Evolutionary conservation across 2,113 vertebrate genomes (phyloP).

Genomic region (Trogon surrucura): DNA sequence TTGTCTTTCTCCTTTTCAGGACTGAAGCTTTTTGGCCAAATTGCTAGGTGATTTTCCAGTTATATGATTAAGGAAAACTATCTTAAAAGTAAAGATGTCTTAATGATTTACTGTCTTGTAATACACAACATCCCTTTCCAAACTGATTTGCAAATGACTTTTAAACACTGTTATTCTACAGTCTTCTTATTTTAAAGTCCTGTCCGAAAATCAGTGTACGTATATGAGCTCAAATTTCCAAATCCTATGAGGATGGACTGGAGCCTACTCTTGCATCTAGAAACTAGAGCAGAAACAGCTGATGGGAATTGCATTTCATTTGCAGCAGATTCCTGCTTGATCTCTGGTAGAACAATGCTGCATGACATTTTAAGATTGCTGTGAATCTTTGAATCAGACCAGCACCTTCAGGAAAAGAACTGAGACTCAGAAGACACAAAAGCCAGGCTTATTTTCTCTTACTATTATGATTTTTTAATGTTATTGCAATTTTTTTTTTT

Average conservation of each 20-base stretch:
- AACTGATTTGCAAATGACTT: background rate
- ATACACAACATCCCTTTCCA: background rate
- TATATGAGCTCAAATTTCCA: background rate
- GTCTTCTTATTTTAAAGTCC: background rate
- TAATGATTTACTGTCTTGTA: background rate
- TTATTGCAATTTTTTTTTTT: too few relatives aligned
- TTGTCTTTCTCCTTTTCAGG: background rate
- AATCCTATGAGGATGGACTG: background rate
- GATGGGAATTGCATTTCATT: background rate
- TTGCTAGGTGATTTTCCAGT: background rate
- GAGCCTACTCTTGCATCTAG: background rate
- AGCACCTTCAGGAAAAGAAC: background rate
- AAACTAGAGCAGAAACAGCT: background rate
- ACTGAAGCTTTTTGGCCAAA: background rate
- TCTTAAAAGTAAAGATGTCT: background rate
- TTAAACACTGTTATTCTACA: background rate
- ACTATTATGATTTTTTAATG: background rate
- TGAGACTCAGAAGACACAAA: background rate
- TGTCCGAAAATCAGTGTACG: background rate
- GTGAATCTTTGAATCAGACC: background rate
- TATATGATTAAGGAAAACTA: background rate
- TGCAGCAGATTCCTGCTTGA: background rate
- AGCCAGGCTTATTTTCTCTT: background rate
- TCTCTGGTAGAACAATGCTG: background rate
- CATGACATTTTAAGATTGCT: conserved; percentile 4